phyloP scores from a whole-genome alignment of 2,113 vertebrate genomes.

The Zeus faber region DNA sequence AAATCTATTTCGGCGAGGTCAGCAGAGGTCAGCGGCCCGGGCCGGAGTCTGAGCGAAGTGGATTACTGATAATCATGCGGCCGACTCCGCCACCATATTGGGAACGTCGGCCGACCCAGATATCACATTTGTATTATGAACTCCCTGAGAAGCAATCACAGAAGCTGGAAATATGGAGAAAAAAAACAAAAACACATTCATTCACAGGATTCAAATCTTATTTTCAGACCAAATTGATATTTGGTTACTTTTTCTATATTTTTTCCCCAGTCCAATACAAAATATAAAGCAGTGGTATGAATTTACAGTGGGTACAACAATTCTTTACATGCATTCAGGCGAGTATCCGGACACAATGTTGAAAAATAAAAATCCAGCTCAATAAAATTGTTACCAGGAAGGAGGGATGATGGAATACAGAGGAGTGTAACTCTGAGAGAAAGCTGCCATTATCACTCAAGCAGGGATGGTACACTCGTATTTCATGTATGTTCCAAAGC shows the following conservation, averaged over 20 bases:
- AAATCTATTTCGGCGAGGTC: slow-evolving; percentile 94
- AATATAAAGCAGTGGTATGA: slow-evolving; percentile 13
- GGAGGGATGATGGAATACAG: neutral
- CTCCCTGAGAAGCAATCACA: slow-evolving; percentile 43
- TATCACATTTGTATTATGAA: slow-evolving; percentile 42
- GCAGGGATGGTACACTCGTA: slow-evolving; percentile 9
- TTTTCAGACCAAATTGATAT: slow-evolving; percentile 33
- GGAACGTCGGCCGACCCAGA: slow-evolving; percentile 45
- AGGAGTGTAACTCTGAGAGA: slow-evolving; percentile 9
- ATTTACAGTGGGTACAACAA: slow-evolving; percentile 23
- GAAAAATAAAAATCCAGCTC: too few relatives aligned
- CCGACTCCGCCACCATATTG: slow-evolving; percentile 60
- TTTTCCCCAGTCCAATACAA: slow-evolving; percentile 15
- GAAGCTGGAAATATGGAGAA: slow-evolving; percentile 50
- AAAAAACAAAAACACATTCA: slow-evolving; percentile 38
- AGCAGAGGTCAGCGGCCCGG: slow-evolving; percentile 78
- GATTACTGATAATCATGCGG: slow-evolving; percentile 85
- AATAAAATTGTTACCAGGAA: too few relatives aligned
- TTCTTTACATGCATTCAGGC: neutral
- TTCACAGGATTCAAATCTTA: slow-evolving; percentile 48
- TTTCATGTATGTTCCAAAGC: slow-evolving; percentile 12
- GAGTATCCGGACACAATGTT: too few relatives aligned
- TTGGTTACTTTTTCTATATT: slow-evolving; percentile 26
- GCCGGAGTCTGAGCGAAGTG: slow-evolving; percentile 73
- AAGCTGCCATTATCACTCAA: slow-evolving; percentile 17